Evolutionary conservation across 1,140 invertebrate genomes (phyloP).

Genomic region (Dendrolimus kikuchii): DNA sequence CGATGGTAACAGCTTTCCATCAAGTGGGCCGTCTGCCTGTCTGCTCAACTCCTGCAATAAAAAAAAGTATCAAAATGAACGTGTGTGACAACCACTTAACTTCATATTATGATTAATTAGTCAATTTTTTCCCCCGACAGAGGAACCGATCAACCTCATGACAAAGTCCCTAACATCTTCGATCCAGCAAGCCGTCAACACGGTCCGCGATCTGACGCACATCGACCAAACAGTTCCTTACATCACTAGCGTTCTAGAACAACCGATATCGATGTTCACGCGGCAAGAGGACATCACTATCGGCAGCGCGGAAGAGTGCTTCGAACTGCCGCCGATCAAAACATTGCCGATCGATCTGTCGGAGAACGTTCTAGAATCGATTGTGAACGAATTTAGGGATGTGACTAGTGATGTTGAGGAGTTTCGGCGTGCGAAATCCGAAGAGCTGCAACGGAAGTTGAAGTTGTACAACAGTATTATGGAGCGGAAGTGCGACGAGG

Average conservation of each 20-base stretch:
- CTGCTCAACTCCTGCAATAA: too few relatives aligned
- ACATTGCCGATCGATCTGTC: conserved; percentile 51
- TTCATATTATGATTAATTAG: neutral
- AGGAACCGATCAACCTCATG: conserved; percentile 52
- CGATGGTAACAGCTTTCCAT: too few relatives aligned
- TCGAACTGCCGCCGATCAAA: conserved; percentile 61
- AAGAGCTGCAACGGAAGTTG: conserved; percentile 51
- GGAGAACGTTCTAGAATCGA: conserved; percentile 53
- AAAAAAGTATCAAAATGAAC: neutral
- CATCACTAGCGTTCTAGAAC: conserved; percentile 49
- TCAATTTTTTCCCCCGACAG: conserved; percentile 21
- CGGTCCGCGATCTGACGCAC: conserved; percentile 53
- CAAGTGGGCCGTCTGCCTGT: too few relatives aligned
- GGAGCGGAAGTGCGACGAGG: conserved; percentile 47
- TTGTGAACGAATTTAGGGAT: conserved; percentile 53
- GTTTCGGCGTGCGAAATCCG: conserved; percentile 34
- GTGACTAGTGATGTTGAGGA: conserved; percentile 42
- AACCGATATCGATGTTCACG: conserved; percentile 46
- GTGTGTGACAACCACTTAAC: too few relatives aligned
- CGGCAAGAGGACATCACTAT: conserved; percentile 33
- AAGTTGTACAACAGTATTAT: conserved; percentile 58
- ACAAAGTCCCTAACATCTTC: conserved; percentile 59
- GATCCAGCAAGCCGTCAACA: conserved; percentile 58
- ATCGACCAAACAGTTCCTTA: conserved; percentile 48
- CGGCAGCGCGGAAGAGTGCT: conserved; percentile 59